Evolutionary conservation across 2,888 invertebrate species (phyloP), one percentile per base, ranked within the genome.

Genomic region (Amphimallon solstitiale): DNA sequence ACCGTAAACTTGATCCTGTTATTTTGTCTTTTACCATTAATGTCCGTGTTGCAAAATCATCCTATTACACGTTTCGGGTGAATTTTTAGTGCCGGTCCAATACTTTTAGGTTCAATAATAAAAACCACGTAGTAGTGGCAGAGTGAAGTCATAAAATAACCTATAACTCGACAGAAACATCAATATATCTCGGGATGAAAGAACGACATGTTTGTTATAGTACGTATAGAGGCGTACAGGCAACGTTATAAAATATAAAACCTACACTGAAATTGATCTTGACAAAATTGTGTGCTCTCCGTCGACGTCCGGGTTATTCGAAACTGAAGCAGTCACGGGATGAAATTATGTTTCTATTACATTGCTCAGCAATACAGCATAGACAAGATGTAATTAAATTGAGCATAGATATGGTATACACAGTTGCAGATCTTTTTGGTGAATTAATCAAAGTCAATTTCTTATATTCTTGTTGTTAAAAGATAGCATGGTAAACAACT

Each of bases 21-120:
- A 29, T 29, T 29, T 29, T 29, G 29, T 29, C 29, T 29, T n/a
- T 29, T 29, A 29, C 29, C 29, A 29, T 29, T 54, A 40, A 54
- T 54, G 54, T 40, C 12, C 40, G 5, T 14, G 43, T 34, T 12
- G 40, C 21, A 40, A 38, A 54, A 40, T 40, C 38, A 54, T 54
- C 38, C 38, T 40, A 21, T 40, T 54, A 21, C n/a, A n/a, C 54
- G 54, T 40, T 19, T 54, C 23, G 54, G 14, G 38, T 12, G 38
- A 14, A 21, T 10, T 54, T 54, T 54, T 54, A 54, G 54, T 38
- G 12, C 54, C 54, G 38, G 54, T 12, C 19, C 38, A 54, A 54
- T 54, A 54, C 40, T 40, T 54, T 54, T 54, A 54, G 54, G 54
- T 54, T 54, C 54, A 54, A 54, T 54, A 54, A 54, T 54, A 54